Percentiles rank a stretch among this genome's conserved stretches.
These are phyloP conservation scores for Tricholaema leucomelas DNA, from an alignment of 2,113 vertebrate genomes.

Conservation along the genomic window DNA sequence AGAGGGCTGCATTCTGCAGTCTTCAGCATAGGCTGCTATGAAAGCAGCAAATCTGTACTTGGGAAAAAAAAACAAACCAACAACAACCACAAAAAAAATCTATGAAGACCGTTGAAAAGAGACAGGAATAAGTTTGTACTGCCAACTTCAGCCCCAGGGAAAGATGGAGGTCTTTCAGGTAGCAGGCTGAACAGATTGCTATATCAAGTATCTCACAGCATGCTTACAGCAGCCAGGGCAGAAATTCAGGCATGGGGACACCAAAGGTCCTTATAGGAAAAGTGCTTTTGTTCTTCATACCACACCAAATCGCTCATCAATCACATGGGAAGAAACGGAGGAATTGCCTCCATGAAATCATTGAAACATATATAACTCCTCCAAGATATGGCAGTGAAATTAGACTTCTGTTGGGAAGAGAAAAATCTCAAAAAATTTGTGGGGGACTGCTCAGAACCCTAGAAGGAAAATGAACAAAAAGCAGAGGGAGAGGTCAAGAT, in stretches of 20 bases:
- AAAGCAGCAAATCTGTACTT: background rate
- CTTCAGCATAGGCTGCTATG: background rate
- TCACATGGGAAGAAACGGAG: background rate
- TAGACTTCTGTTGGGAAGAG: background rate
- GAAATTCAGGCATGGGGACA: background rate
- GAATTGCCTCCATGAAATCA: background rate
- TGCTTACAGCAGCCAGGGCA: background rate
- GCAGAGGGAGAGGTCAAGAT: background rate
- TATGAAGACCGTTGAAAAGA: background rate
- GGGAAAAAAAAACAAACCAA: background rate
- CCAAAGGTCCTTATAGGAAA: background rate
- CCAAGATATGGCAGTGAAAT: background rate
- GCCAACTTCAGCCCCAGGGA: background rate
- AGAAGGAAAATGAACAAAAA: background rate
- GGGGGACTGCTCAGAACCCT: background rate
- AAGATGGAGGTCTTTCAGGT: background rate
- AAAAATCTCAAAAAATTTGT: background rate
- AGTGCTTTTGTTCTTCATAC: background rate
- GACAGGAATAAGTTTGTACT: background rate
- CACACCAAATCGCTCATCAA: background rate
- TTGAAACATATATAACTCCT: background rate
- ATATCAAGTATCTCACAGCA: background rate
- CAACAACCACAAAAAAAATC: too few species aligned
- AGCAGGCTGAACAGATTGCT: rapidly evolving
- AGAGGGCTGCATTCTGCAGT: background rate